phyloP scores from a whole-genome alignment of 2,888 invertebrate genomes.

The Polyommatus iphigenia region DNA sequence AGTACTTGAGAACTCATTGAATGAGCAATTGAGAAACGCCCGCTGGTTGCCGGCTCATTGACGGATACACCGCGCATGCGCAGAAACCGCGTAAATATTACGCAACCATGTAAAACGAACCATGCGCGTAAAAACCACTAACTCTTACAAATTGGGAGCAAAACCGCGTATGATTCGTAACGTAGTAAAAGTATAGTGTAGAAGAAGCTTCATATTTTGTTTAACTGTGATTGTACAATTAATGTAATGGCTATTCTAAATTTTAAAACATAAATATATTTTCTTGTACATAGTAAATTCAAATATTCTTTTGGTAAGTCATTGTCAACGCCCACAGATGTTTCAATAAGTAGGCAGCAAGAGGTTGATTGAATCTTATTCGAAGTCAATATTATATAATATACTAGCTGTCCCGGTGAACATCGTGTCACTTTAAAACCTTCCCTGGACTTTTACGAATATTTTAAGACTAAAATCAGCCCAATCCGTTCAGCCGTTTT shows the following conservation, averaged over 20 bases:
- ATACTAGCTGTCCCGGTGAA: too few species aligned
- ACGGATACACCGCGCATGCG: slow-evolving; percentile 64
- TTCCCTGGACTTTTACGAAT: too few species aligned
- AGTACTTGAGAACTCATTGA: slow-evolving; percentile 39
- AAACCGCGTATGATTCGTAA: too few species aligned
- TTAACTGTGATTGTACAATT: too few species aligned
- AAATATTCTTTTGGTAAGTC: not conserved
- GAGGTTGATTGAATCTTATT: not conserved
- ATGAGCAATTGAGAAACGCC: slow-evolving; percentile 59
- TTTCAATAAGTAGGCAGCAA: not conserved
- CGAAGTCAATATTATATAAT: too few species aligned
- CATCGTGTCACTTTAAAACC: too few species aligned
- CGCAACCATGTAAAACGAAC: slow-evolving; percentile 15
- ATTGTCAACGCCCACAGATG: not conserved
- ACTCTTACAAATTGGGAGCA: not conserved
- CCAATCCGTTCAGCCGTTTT: too few species aligned
- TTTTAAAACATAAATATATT: not conserved
- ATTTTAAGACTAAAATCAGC: too few species aligned
- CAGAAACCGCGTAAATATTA: slow-evolving; percentile 36
- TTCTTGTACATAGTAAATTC: not conserved
- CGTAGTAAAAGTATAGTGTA: too few species aligned
- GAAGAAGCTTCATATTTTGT: too few species aligned
- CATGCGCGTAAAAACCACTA: not conserved
- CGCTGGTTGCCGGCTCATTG: slow-evolving; percentile 56
- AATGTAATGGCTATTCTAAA: too few species aligned